phyloP scores from a whole-genome alignment of 1,140 invertebrate genomes.

The Sycophaga agraensis region DNA sequence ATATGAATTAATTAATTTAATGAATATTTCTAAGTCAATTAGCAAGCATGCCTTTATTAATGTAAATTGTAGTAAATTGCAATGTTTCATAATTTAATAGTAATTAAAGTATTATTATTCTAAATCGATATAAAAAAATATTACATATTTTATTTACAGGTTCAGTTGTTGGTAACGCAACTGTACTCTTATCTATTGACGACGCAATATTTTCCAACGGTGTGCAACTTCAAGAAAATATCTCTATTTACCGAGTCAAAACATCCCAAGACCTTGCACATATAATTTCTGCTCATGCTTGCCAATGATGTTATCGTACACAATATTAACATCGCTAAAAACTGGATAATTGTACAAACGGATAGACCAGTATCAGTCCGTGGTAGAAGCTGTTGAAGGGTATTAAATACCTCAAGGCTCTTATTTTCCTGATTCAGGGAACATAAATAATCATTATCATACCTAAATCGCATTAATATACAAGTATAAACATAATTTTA shows the following conservation, averaged over 20 bases:
- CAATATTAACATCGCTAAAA: slow-evolving; percentile 40
- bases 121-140: neutral
- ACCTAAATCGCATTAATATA: too few species aligned
- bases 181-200: slow-evolving; percentile 49
- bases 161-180: slow-evolving; percentile 45
- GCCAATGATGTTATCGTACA: slow-evolving; percentile 35
- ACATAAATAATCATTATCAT: too few species aligned
- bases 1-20: too few species aligned
- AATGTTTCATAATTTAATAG: too few species aligned
- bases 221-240: slow-evolving; percentile 42
- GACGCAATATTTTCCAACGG: slow-evolving; percentile 45
- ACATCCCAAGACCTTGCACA: slow-evolving; percentile 38
- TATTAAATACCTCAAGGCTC: too few species aligned
- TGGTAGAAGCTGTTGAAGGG: slow-evolving; percentile 39
- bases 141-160: slow-evolving; percentile 36
- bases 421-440: too few species aligned
- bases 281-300: slow-evolving; percentile 41
- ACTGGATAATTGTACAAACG: slow-evolving; percentile 48
- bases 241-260: slow-evolving; percentile 45
- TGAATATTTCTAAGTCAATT: too few species aligned
- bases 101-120: too few species aligned
- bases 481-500: too few species aligned
- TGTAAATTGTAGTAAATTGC: too few species aligned
- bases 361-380: slow-evolving; percentile 34
- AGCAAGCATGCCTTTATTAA: too few species aligned